These are phyloP conservation scores for Trichoplax adhaerens DNA, from an alignment of 37 sponge, comb jelly and placozoan species.

Conservation along the genomic window DNA sequence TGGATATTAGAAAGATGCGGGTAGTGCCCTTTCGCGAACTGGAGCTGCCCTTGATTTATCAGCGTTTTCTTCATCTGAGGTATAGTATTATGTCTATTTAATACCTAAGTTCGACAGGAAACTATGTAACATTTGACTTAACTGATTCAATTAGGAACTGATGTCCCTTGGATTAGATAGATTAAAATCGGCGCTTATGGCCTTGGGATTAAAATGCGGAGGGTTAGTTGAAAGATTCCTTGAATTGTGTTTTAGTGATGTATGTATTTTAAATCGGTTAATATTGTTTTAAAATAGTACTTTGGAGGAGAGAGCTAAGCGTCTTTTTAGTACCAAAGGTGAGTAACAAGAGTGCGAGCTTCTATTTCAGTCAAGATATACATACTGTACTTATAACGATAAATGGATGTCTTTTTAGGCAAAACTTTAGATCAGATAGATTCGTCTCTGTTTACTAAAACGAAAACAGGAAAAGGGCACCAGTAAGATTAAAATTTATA, in stretches of 20 bases:
- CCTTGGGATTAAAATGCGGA: slow-evolving; percentile 91
- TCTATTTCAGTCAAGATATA: too few relatives aligned
- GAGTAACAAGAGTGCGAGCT: not conserved
- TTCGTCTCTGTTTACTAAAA: slow-evolving; percentile 60
- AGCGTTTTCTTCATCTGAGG: slow-evolving; percentile 77
- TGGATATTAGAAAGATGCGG: slow-evolving; percentile 61
- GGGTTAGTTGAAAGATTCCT: slow-evolving; percentile 34
- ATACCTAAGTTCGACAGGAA: not conserved
- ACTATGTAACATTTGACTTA: not conserved
- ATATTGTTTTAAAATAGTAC: slow-evolving; percentile 31
- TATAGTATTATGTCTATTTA: not conserved
- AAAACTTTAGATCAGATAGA: slow-evolving; percentile 28
- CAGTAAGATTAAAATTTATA: slow-evolving; percentile 1
- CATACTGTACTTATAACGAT: too few relatives aligned
- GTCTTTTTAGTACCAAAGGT: slow-evolving; percentile 77
- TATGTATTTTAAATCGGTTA: not conserved
- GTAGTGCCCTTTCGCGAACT: slow-evolving; percentile 82
- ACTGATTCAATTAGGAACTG: slow-evolving; percentile 29
- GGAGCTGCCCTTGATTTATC: slow-evolving; percentile 81
- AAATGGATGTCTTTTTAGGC: not conserved
- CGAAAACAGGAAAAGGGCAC: slow-evolving; percentile 20
- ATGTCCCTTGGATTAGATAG: slow-evolving; percentile 87
- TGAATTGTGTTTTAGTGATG: not conserved
- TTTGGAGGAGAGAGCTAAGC: slow-evolving; percentile 66
- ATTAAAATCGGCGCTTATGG: slow-evolving; percentile 84